Evolutionary conservation across 2,113 vertebrate species (phyloP), one percentile per base, ranked within the genome.

Genomic region (Leptobrachium ailaonicum): DNA sequence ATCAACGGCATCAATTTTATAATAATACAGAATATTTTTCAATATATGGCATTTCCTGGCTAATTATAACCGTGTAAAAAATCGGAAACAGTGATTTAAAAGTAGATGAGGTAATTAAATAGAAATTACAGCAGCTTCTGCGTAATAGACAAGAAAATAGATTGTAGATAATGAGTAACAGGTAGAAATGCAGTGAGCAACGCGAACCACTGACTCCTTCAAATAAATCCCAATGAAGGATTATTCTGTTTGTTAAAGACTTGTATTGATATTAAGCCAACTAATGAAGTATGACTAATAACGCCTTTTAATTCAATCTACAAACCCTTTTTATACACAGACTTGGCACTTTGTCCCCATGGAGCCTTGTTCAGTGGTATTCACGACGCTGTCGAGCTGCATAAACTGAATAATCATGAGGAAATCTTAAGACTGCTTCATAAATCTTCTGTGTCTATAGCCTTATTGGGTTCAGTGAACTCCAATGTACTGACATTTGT

Each of bases 371-470:
- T 80, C 78, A 80, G 71, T 80, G 78, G 68, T 80, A 80, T 80
- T 80, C 78, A 80, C 78, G 74, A 80, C 62, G 53, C 45, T 68
- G 41, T 45, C 74, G 63, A 74, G 45, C 78, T 74, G 78, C 54
- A 80, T 80, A 74, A 72, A 80, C 64, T 74, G 71, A 73, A 20
- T 80, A 80, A 80, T 80, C 63, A 80, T 67, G 74, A 74, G 78
- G 71, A 80, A 47, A 80, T 80, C 41, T 67, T 67, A 58, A 9
- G 53, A 6, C 53, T 45, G 71, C 78, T 80, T 43, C 78, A 80
- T 80, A 80, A 80, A 80, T 80, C 78, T 74, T 80, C 56, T 75
- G 2, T 74, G 78, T 47, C 54, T 72, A 13, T 12, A 45, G 71
- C 41, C 40, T 67, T 66, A 44, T 44, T 62, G 53, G 78, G 78